phyloP scores from a whole-genome alignment of 2,113 vertebrate species.

The Phrynocephalus versicolor region DNA sequence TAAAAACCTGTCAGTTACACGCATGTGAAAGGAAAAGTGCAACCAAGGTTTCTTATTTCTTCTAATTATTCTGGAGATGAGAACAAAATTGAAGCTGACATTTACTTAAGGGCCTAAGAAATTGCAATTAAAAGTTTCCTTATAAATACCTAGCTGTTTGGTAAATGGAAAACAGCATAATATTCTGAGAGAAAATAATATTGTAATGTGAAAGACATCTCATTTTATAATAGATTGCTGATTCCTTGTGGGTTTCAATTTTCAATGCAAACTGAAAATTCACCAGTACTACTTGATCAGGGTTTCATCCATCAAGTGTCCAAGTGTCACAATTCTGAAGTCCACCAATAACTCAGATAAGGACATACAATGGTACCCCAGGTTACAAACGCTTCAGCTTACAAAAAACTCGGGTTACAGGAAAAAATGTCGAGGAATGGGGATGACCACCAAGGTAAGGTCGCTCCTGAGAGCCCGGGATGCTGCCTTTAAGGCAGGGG shows the following conservation, averaged over 20 bases:
- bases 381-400: too few species aligned
- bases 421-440: too few species aligned
- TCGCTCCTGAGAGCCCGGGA: too few species aligned
- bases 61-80: slow-evolving; percentile 26
- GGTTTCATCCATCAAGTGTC: background rate
- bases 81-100: slow-evolving; percentile 18
- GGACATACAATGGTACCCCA: background rate
- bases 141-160: slow-evolving; percentile 41
- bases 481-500: too few species aligned
- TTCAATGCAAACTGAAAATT: slow-evolving; percentile 10
- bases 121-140: slow-evolving; percentile 17
- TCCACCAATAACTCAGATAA: background rate
- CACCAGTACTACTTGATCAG: background rate
- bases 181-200: background rate
- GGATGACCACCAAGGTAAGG: too few species aligned
- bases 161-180: slow-evolving; percentile 17
- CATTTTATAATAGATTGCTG: slow-evolving; percentile 27
- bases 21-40: background rate
- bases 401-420: too few species aligned
- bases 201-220: slow-evolving; percentile 29
- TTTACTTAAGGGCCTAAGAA: slow-evolving; percentile 19
- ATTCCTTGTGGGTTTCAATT: background rate
- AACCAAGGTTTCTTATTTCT: slow-evolving; percentile 14
- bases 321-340: background rate
- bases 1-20: background rate